Base-by-base conservation (phyloP, 1,140 invertebrate species). In the Drosophila melanica region DNA sequence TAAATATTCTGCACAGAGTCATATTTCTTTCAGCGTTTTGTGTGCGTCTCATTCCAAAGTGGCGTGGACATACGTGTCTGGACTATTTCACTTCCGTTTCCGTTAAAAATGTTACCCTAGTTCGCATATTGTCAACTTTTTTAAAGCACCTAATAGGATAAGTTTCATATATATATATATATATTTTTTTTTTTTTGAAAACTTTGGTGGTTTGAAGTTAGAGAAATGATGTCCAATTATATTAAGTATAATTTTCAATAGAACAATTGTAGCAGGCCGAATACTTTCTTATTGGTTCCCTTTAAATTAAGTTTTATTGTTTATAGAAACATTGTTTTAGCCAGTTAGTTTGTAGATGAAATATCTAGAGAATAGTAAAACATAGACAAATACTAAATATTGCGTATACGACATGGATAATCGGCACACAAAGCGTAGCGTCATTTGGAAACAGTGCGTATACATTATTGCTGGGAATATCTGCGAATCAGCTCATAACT, bases 1-100 rank as follows among this genome's bases (percentile, higher is more conserved):
- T 87, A 89, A 89, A 89, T 89, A 80, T 89, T 77, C 77, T 65
- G 62, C 64, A 72, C 60, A 51, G 70, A 84, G 80, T 84, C 77
- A 89, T 89, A 89, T 89, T 89, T 89, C 84, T 84, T 87, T 79
- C 45, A 59, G 75, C 79, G 66, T 80, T 89, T 84, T 84, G 79
- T 78, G 70, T 87, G 75, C 71, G 68, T 85, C 76, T 63, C 71
- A 81, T 76, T 81, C 63, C 66, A 79, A 80, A 89, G 77, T 89
- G 80, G 53, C 84, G 70, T 89, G 77, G 84, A 89, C 84, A 89
- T 87, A 87, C 82, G 82, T 87, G 82, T 87, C 76, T 82, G 82
- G 79, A 87, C 87, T 82, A 87, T 81, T 87, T 82, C 68, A 87
- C 84, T 82, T 87, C 78, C 82, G 81, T 58, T 71, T 69, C 57